A percentile compares a stretch with the other conserved stretches of the same genome.
Evolutionary conservation across 2,888 invertebrate genomes (phyloP).

Genomic region (Masnerella sp.): DNA sequence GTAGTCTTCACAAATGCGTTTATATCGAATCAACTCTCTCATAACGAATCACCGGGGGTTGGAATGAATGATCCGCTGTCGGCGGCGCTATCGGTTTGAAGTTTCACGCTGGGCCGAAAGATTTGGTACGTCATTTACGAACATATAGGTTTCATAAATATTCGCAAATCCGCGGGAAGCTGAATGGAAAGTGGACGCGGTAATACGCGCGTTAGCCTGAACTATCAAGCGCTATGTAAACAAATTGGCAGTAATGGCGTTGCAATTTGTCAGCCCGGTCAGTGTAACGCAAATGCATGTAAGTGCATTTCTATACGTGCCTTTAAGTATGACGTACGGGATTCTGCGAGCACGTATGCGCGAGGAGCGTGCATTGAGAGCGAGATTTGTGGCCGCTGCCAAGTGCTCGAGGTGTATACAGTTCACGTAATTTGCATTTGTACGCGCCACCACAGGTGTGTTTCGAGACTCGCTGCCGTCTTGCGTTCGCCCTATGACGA

Average conservation of each 20-base stretch:
- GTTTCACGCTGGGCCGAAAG: conserved; percentile 48
- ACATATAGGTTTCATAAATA: conserved; percentile 51
- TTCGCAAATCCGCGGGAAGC: conserved; percentile 42
- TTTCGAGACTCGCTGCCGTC: conserved; percentile 37
- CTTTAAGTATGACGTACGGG: conserved; percentile 53
- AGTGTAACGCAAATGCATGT: conserved; percentile 57
- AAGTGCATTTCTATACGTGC: conserved; percentile 45
- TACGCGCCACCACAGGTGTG: conserved; percentile 56
- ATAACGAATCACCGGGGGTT: conserved; percentile 14
- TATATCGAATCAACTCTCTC: conserved; percentile 25
- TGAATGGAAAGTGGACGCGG: conserved; percentile 37
- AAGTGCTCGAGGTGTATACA: conserved; percentile 52
- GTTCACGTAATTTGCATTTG: conserved; percentile 55
- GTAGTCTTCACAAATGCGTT: conserved; percentile 24
- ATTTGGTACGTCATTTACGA: conserved; percentile 48
- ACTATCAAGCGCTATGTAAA: conserved; percentile 72
- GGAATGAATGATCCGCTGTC: conserved; percentile 37
- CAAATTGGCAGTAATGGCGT: conserved; percentile 75
- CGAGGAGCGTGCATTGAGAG: conserved; percentile 46
- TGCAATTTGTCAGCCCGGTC: conserved; percentile 74
- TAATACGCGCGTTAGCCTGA: conserved; percentile 33
- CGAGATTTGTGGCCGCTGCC: conserved; percentile 51
- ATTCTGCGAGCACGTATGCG: conserved; percentile 51
- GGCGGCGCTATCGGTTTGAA: conserved; percentile 21
- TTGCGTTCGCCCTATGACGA: conserved; percentile 45